Base-by-base conservation (phyloP, 2,888 invertebrate genomes). In the Leptopterna dolabrata region DNA sequence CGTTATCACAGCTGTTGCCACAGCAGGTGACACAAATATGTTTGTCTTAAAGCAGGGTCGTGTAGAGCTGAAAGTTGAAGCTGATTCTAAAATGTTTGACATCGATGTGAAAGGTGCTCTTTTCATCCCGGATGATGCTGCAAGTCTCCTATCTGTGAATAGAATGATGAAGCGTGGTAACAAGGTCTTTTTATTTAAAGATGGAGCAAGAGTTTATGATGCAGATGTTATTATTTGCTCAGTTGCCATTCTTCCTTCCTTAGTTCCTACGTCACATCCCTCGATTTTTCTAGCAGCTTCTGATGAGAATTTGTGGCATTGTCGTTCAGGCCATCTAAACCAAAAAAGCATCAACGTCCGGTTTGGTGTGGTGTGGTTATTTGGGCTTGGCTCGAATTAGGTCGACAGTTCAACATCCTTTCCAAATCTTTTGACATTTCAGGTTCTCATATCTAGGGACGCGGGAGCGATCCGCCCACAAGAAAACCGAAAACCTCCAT, bases 51-150 rank as follows among this genome's bases (percentile, higher is more conserved):
- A 76, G 76, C 76, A 76, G 76, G 76, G 76, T 14, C 76, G 76
- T 30, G 76, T 76, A 1, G 76, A 76, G n/a, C n/a, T 76, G 76
- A 7, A 76, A n/a, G 76, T 76, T 41, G 76, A 76, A 41, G 76
- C 76, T 36, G 19, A 76, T 76, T 7, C 14, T 19, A 41, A 76
- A n/a, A 36, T 76, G 30, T 76, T 30, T 76, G 76, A 76, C 11
- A 76, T 76, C n/a, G 76, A 76, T 41, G 76, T 76, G 2, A 76
- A 30, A n/a, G 76, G 36, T 30, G 19, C 76, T 76, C 41, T 76
- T 7, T 76, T 16, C 19, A 41, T 76, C 16, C 76, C 76, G 1
- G 41, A n/a, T 76, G 41, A 36, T 16, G 76, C 41, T 30, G 76
- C 76, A 11, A 76, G 36, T 76, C 19, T 76, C 2, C 41, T 41